Evolutionary conservation across 2,797 vertebrate species (phyloP).

Genomic region (Tauraco hartlaubi): DNA sequence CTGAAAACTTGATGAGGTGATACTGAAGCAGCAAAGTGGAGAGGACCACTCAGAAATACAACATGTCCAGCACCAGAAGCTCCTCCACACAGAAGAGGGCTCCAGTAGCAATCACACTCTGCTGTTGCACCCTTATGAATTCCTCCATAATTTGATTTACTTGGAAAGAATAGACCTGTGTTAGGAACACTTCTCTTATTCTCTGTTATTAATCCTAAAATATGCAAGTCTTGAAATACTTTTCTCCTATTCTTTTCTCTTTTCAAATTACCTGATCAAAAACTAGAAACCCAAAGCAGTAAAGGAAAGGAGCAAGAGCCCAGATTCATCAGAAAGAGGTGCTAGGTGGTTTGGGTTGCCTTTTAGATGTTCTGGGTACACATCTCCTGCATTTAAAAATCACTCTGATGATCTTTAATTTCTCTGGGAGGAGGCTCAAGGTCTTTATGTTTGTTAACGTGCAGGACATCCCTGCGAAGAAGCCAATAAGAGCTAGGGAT

Average conservation of each 20-base stretch:
- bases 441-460: not conserved
- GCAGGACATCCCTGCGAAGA: not conserved
- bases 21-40: not conserved
- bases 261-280: not conserved
- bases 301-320: not conserved
- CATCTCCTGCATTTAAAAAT: not conserved
- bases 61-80: not conserved
- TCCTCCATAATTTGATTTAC: not conserved
- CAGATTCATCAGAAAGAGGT: not conserved
- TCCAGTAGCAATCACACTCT: not conserved
- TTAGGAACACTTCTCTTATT: not conserved
- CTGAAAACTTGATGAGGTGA: not conserved
- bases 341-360: not conserved
- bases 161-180: not conserved
- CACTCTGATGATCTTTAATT: not conserved
- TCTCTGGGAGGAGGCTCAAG: not conserved
- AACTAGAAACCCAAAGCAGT: not conserved
- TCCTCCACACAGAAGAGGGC: not conserved
- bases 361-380: not conserved
- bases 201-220: not conserved
- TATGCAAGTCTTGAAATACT: not conserved
- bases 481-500: rapidly evolving
- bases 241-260: not conserved
- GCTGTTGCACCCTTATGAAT: not conserved
- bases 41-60: not conserved